Evolutionary conservation across 1,140 invertebrate genomes (phyloP).

Genomic region (Planococcus citri): DNA sequence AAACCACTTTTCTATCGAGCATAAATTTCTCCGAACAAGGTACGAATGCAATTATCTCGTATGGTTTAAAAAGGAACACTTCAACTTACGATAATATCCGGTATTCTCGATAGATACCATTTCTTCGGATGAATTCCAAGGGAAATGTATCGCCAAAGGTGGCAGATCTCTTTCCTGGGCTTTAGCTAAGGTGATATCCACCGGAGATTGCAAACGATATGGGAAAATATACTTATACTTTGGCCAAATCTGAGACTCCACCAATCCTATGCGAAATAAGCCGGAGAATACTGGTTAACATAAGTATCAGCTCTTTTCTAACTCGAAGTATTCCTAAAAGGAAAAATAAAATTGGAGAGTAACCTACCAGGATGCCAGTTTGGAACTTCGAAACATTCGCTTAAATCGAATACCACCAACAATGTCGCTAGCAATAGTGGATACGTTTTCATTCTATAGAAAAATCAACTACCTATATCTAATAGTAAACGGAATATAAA

Average conservation of each 20-base stretch:
- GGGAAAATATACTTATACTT: background rate
- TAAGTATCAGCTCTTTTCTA: too few species aligned
- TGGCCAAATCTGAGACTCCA: background rate
- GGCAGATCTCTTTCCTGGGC: background rate
- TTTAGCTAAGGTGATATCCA: background rate
- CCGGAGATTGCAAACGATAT: background rate
- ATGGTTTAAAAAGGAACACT: too few species aligned
- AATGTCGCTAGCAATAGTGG: background rate
- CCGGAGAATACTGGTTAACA: too few species aligned
- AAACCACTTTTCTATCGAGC: too few species aligned
- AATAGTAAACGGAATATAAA: background rate
- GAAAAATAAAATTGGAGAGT: too few species aligned
- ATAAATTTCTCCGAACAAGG: too few species aligned
- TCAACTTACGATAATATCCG: slow-evolving; percentile 10
- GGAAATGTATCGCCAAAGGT: background rate
- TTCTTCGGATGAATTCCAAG: background rate
- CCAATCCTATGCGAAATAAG: background rate
- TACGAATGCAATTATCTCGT: too few species aligned
- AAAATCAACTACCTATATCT: background rate
- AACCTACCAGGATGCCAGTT: too few species aligned
- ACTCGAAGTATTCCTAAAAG: too few species aligned
- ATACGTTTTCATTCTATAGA: background rate
- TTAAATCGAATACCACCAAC: too few species aligned
- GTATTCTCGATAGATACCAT: slow-evolving; percentile 12
- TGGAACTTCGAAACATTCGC: too few species aligned